Conservation (phyloP, 2,888 invertebrate genomes). For the Drosophila yooni region DNA sequence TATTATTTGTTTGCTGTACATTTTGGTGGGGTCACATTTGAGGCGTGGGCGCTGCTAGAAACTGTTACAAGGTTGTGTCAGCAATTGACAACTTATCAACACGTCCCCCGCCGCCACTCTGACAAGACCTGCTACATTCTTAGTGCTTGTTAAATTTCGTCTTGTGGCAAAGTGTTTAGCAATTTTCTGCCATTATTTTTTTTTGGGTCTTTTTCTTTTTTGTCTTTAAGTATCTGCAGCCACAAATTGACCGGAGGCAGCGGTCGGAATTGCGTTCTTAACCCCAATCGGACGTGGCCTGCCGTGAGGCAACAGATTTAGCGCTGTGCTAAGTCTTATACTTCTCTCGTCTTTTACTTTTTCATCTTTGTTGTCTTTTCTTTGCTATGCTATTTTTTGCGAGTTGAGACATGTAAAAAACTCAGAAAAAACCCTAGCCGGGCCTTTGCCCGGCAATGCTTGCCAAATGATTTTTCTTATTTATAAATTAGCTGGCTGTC, state of each 20-base stretch:
- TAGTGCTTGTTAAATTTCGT: constrained; percentile 23
- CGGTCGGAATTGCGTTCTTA: constrained; percentile 55
- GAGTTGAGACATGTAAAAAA: constrained; percentile 53
- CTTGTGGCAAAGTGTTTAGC: constrained; percentile 42
- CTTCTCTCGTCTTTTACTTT: constrained; percentile 23
- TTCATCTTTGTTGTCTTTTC: constrained; percentile 20
- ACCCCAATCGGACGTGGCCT: constrained; percentile 71
- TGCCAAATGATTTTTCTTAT: constrained; percentile 60
- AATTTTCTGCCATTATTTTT: constrained; percentile 34
- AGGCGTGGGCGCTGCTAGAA: constrained; percentile 60
- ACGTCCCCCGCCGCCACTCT: constrained; percentile 1
- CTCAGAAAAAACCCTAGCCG: constrained; percentile 36
- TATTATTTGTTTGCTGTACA: constrained; percentile 3
- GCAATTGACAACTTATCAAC: constrained; percentile 63
- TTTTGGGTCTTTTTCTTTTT: constrained; percentile 11
- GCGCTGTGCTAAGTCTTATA: constrained; percentile 43
- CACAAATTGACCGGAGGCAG: constrained; percentile 64
- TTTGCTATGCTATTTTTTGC: constrained; percentile 53
- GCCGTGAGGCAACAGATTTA: constrained; percentile 60
- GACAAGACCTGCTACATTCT: constrained; percentile 38
- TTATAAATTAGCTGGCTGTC: constrained; percentile 47
- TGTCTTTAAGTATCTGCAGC: constrained; percentile 24
- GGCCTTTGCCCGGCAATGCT: constrained; percentile 42
- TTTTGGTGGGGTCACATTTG: constrained; percentile 49
- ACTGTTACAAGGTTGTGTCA: constrained; percentile 76